Percentiles rank a stretch among this genome's conserved stretches.
These are phyloP conservation scores for Callosobruchus maculatus DNA, from an alignment of 2,888 invertebrate genomes.

Conservation along the genomic window DNA sequence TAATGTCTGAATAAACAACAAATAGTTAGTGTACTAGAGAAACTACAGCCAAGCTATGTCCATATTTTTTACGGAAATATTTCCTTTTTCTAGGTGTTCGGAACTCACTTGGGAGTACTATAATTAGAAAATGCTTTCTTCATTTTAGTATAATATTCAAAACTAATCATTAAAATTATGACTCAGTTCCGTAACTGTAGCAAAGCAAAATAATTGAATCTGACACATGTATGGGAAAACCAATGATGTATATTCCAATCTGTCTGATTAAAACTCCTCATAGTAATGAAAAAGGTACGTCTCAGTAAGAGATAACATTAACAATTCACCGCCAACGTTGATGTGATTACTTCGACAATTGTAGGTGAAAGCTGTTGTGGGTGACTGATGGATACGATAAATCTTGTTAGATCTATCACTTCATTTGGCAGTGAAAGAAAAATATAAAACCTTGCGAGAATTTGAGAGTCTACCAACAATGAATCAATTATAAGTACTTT, in stretches of 20 bases:
- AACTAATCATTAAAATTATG: too few species aligned
- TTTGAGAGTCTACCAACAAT: background rate
- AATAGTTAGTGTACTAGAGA: too few species aligned
- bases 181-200: background rate
- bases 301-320: background rate
- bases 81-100: too few species aligned
- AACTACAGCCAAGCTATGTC: too few species aligned
- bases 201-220: background rate
- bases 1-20: too few species aligned
- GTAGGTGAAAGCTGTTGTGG: background rate
- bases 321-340: background rate
- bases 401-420: background rate
- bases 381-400: background rate
- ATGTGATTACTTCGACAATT: background rate
- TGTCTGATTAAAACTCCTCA: too few species aligned
- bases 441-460: background rate
- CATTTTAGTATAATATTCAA: too few species aligned
- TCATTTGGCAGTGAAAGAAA: background rate
- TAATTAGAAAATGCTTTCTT: too few species aligned
- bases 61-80: too few species aligned
- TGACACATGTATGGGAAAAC: background rate
- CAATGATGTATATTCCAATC: background rate
- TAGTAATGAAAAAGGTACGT: background rate
- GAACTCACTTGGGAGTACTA: too few species aligned
- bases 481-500: background rate